A percentile compares a stretch with the other conserved stretches of the same genome.
These are phyloP conservation scores for Thereva unica DNA, from an alignment of 2,888 invertebrate genomes.

Conservation along the genomic window DNA sequence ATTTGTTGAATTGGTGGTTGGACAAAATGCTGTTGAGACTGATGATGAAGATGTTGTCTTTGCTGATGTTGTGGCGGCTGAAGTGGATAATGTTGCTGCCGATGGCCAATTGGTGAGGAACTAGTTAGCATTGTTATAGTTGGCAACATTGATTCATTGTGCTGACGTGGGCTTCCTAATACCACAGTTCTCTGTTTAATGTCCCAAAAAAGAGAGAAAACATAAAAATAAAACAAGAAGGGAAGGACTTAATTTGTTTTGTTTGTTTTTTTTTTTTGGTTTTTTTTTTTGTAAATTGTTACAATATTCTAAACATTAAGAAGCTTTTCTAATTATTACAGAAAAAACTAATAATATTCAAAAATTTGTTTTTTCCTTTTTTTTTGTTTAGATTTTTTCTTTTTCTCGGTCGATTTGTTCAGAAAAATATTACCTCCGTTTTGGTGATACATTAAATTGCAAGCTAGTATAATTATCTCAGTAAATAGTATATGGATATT, in stretches of 20 bases:
- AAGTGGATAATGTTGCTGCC: slow-evolving; percentile 28
- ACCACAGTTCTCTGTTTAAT: slow-evolving; percentile 48
- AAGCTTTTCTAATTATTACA: slow-evolving; percentile 24
- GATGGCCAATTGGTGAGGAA: slow-evolving; percentile 36
- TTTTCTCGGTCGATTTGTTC: slow-evolving; percentile 53
- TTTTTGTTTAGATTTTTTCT: slow-evolving; percentile 59
- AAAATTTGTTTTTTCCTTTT: slow-evolving; percentile 38
- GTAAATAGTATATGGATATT: neutral
- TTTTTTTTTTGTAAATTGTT: slow-evolving; percentile 31
- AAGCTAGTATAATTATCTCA: neutral
- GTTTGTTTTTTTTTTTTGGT: slow-evolving; percentile 16
- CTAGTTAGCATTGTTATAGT: slow-evolving; percentile 42
- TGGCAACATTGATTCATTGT: slow-evolving; percentile 38
- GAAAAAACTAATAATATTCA: slow-evolving; percentile 13
- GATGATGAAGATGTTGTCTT: slow-evolving; percentile 40
- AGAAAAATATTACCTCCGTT: neutral
- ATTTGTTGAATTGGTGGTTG: slow-evolving; percentile 43
- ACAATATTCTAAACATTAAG: slow-evolving; percentile 18
- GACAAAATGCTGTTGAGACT: slow-evolving; percentile 43
- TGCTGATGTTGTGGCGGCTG: slow-evolving; percentile 40
- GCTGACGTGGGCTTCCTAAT: slow-evolving; percentile 49
- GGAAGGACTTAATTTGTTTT: slow-evolving; percentile 41
- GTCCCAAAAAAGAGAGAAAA: slow-evolving; percentile 35
- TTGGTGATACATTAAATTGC: neutral
- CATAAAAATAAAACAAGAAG: slow-evolving; percentile 41